Evolutionary conservation across 2,113 vertebrate species (phyloP), one percentile per base, ranked within the genome.

Genomic region (Castor canadensis): DNA sequence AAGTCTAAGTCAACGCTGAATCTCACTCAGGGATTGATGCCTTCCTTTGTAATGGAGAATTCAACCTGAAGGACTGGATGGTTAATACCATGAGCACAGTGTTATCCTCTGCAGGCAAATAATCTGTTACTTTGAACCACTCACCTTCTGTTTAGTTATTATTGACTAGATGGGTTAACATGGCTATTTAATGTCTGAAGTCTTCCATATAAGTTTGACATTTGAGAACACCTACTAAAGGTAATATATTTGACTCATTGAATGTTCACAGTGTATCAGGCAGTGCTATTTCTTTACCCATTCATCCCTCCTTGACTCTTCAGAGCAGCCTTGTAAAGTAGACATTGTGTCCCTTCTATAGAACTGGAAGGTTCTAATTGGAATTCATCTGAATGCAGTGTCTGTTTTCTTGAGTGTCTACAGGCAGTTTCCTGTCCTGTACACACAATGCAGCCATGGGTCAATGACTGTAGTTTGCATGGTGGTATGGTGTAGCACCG

Each of bases 21-120:
- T 80, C 72, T 81, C 62, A 82, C 26, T 71, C n/a, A 60, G 56
- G 40, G 32, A 83, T 69, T 64, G 32, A 15, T 73, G 66, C 11
- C 76, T 76, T 87, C 67, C 85, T 85, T 92, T 95, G 83, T 26
- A 82, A 84, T 35, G 79, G 86, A 86, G 85, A 62, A 52, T 89
- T 64, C 52, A 26, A 15, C 30, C 28, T 38, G 49, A 79, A 97
- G 91, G 62, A 12, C 20, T 54, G 54, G 38, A 58, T 81, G 19
- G 82, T 89, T 75, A 86, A 64, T 85, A 40, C 38, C 76, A 20
- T 20, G 19, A 80, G 30, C n/a, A 45, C 66, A 24, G 0, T 62
- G 58, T 47, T 38, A 67, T 40, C 69, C 52, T 76, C 24, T 40
- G 52, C n/a, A 90, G 93, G 71, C 56, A 89, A 69, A 76, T 72